These are phyloP conservation scores for Phrynocephalus forsythii DNA, from an alignment of 2,797 vertebrate species.

Conservation along the genomic window DNA sequence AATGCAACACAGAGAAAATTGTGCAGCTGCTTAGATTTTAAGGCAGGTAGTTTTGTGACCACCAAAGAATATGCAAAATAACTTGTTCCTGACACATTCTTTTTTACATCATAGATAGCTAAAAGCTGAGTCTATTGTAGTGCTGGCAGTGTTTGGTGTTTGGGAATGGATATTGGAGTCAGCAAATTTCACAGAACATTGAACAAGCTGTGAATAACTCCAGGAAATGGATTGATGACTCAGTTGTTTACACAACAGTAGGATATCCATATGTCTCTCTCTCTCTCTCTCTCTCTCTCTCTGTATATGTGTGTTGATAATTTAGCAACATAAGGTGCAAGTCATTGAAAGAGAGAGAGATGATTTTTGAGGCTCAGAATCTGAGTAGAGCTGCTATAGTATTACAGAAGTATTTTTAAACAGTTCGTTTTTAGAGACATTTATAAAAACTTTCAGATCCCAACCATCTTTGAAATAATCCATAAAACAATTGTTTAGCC, in stretches of 20 bases:
- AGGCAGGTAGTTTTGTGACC: background rate
- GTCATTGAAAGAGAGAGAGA: background rate
- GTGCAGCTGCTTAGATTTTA: background rate
- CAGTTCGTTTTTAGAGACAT: background rate
- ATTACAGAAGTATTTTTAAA: too few species aligned
- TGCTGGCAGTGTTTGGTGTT: background rate
- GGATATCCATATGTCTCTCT: constrained; percentile 19
- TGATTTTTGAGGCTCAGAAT: background rate
- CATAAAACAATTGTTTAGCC: background rate
- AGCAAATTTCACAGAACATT: constrained; percentile 23
- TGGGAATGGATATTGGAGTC: background rate
- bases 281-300: too few species aligned
- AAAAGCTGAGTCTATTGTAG: background rate
- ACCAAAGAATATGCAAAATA: background rate
- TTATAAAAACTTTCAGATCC: background rate
- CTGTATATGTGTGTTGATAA: background rate
- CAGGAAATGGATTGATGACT: constrained; percentile 37
- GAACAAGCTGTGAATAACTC: constrained; percentile 30
- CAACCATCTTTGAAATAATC: background rate
- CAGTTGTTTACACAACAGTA: constrained; percentile 26
- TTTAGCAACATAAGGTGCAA: constrained; percentile 6
- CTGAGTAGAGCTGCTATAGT: background rate
- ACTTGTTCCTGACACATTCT: background rate
- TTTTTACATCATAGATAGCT: background rate
- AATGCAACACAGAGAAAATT: too few species aligned